phyloP scores from a whole-genome alignment of 2,113 vertebrate species.

The Sinocyclocheilus rhinocerous region DNA sequence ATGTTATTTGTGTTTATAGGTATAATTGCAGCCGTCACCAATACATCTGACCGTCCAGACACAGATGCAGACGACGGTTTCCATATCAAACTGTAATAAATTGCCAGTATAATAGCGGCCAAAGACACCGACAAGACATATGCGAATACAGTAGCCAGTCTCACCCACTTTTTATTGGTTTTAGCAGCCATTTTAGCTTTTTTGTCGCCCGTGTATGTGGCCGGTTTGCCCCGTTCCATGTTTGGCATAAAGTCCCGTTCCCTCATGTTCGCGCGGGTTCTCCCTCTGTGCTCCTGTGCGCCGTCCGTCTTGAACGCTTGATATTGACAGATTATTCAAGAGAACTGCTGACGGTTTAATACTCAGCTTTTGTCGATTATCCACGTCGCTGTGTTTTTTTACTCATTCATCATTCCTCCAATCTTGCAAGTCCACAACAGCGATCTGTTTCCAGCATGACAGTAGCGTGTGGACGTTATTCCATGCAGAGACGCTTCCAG shows the following conservation, averaged over 20 bases:
- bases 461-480: not conserved
- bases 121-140: constrained; percentile 86
- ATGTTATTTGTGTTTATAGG: constrained; percentile 20
- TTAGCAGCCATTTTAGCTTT: constrained; percentile 81
- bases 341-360: not conserved
- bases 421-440: not conserved
- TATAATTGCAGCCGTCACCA: not conserved
- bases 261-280: constrained; percentile 78
- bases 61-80: constrained; percentile 72
- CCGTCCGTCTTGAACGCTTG: constrained; percentile 68
- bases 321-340: not conserved
- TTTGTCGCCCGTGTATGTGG: constrained; percentile 88
- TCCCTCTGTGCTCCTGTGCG: constrained; percentile 76
- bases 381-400: not conserved
- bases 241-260: constrained; percentile 77
- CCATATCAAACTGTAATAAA: constrained; percentile 89
- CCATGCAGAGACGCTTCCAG: constrained; percentile 6
- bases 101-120: constrained; percentile 86
- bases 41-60: constrained; percentile 36
- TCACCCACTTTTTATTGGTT: constrained; percentile 79
- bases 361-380: not conserved
- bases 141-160: constrained; percentile 85
- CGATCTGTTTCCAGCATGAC: not conserved
- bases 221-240: constrained; percentile 82
- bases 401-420: not conserved